These are phyloP conservation scores for Agrotis puta DNA, from an alignment of 2,888 invertebrate species.

Conservation along the genomic window DNA sequence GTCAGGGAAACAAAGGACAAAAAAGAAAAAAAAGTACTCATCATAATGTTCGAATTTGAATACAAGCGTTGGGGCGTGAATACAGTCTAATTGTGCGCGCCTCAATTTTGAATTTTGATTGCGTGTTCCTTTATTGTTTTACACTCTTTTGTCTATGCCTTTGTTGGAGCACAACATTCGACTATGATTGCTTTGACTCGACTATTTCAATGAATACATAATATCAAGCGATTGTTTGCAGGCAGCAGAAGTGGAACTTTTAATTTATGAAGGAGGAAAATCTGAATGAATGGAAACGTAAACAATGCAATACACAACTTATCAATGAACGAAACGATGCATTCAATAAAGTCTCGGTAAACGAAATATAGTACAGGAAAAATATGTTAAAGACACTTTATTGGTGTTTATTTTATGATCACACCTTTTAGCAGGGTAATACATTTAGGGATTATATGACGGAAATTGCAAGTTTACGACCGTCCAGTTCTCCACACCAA, in stretches of 20 bases:
- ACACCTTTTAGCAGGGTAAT: constrained; percentile 30
- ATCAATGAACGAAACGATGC: constrained; percentile 1
- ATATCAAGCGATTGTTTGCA: constrained; percentile 57
- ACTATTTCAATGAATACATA: constrained; percentile 57
- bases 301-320: constrained; percentile 11
- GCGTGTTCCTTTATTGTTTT: constrained; percentile 83
- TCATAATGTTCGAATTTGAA: constrained; percentile 82
- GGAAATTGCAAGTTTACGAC: constrained; percentile 64
- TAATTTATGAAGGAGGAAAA: constrained; percentile 41
- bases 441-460: constrained; percentile 52
- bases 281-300: constrained; percentile 36
- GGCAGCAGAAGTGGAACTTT: constrained; percentile 40
- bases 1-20: constrained; percentile 73
- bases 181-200: constrained; percentile 60
- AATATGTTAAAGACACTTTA: neutral
- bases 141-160: constrained; percentile 78
- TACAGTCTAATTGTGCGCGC: constrained; percentile 80
- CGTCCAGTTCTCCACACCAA: constrained; percentile 45
- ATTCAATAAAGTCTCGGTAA: neutral
- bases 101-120: constrained; percentile 85
- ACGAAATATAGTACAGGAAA: constrained; percentile 5
- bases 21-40: constrained; percentile 63
- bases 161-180: constrained; percentile 61
- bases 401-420: constrained; percentile 23
- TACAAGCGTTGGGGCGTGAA: constrained; percentile 86